phyloP scores from a whole-genome alignment of 2,888 invertebrate genomes.

The Cantharis nigra region DNA sequence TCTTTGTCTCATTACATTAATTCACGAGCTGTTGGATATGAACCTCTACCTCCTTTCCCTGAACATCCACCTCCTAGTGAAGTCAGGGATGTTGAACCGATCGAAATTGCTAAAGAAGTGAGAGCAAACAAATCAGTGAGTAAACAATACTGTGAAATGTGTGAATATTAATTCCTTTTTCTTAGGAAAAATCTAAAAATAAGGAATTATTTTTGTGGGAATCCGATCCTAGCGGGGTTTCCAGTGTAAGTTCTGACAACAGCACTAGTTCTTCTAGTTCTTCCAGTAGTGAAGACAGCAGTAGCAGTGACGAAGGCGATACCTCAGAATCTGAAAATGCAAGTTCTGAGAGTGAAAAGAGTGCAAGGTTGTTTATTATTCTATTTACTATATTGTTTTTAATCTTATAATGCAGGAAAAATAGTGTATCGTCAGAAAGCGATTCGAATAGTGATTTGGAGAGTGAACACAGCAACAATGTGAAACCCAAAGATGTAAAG shows the following conservation, averaged over 20 bases:
- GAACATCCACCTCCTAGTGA: conserved; percentile 72
- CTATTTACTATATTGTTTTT: not conserved
- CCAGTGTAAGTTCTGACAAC: conserved; percentile 45
- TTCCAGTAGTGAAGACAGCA: conserved; percentile 38
- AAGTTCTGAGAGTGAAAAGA: conserved; percentile 8
- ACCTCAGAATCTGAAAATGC: conserved; percentile 14
- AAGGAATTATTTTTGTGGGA: conserved; percentile 48
- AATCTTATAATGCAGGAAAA: not conserved
- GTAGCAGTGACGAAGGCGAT: conserved; percentile 24
- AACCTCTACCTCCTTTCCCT: conserved; percentile 85
- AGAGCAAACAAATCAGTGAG: conserved; percentile 43
- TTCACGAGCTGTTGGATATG: conserved; percentile 82
- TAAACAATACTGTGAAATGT: not conserved
- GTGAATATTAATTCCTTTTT: not conserved
- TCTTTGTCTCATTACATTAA: conserved; percentile 95
- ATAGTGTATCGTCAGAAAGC: not conserved
- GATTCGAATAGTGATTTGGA: not conserved
- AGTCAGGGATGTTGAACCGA: conserved; percentile 74
- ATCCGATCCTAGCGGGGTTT: conserved; percentile 47
- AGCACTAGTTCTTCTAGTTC: conserved; percentile 49
- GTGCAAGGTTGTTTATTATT: not conserved
- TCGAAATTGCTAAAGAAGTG: conserved; percentile 43
- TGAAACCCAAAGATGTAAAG: conserved; percentile 21
- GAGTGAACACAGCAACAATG: not conserved
- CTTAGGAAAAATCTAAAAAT: conserved; percentile 27